A percentile compares a stretch with the other conserved stretches of the same genome.
These are phyloP conservation scores for Encarsia formosa DNA, from an alignment of 2,888 invertebrate species.

Conservation along the genomic window DNA sequence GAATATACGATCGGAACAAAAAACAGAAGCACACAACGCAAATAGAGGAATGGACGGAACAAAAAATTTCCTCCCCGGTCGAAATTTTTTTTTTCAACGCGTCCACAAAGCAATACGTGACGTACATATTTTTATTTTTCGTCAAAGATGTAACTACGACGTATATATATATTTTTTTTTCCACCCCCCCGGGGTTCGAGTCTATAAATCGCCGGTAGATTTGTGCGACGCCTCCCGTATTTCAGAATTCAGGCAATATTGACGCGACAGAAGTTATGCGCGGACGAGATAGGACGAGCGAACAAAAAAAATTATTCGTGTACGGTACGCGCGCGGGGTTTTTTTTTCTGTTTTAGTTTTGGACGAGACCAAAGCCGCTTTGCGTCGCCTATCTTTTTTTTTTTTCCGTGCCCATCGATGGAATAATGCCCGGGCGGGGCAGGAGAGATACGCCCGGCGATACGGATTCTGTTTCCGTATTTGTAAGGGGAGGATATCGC, in stretches of 20 bases:
- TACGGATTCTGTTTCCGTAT: slow-evolving; percentile 2
- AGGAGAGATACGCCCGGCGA: neutral
- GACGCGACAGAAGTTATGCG: slow-evolving; percentile 20
- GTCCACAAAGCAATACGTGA: slow-evolving; percentile 25
- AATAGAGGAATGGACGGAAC: too few relatives aligned
- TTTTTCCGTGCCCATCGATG: slow-evolving; percentile 2
- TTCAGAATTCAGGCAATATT: slow-evolving; percentile 30
- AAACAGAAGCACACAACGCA: too few relatives aligned
- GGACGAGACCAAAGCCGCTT: slow-evolving; percentile 20
- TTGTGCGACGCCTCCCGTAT: slow-evolving; percentile 29
- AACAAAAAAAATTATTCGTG: too few relatives aligned
- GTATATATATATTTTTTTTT: slow-evolving; percentile 2
- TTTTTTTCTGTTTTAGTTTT: neutral
- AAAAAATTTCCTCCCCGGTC: too few relatives aligned
- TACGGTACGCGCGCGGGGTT: neutral
- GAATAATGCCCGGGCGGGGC: slow-evolving; percentile 15
- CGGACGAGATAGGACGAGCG: slow-evolving; percentile 14
- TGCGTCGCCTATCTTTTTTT: slow-evolving; percentile 9
- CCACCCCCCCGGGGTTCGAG: neutral
- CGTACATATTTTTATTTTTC: slow-evolving; percentile 17
- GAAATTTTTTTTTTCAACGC: too few relatives aligned
- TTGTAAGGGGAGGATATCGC: neutral
- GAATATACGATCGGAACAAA: slow-evolving; percentile 19
- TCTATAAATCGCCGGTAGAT: slow-evolving; percentile 33
- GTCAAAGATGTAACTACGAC: slow-evolving; percentile 8